A percentile compares a stretch with the other conserved stretches of the same genome.
Conservation (phyloP, 1,140 invertebrate genomes). For the Ditylenchus dipsaci region DNA sequence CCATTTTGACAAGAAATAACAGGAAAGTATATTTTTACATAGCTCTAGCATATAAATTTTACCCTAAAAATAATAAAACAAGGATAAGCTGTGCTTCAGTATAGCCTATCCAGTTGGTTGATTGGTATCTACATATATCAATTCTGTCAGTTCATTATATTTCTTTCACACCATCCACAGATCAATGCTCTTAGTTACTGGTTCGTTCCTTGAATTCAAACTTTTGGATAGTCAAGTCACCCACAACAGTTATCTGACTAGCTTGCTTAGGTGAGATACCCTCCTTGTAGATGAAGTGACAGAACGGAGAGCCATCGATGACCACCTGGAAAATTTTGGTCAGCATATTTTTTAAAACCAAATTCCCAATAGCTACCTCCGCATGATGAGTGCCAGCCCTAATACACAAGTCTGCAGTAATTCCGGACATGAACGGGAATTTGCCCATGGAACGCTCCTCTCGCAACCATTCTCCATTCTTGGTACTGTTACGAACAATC, state of each 20-base stretch:
- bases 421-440: slow-evolving; percentile 36
- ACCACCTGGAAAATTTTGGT: slow-evolving; percentile 11
- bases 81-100: too few species aligned
- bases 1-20: too few species aligned
- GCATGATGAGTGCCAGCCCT: slow-evolving; percentile 5
- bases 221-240: slow-evolving; percentile 25
- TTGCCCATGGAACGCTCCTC: slow-evolving; percentile 35
- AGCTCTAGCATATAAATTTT: too few species aligned
- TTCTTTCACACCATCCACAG: too few species aligned
- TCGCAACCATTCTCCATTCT: slow-evolving; percentile 33
- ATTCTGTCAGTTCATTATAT: too few species aligned
- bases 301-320: slow-evolving; percentile 21
- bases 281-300: slow-evolving; percentile 17
- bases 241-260: slow-evolving; percentile 10
- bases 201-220: slow-evolving; percentile 12
- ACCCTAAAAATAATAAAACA: too few species aligned
- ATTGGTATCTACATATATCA: too few species aligned
- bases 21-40: too few species aligned
- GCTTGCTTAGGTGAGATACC: slow-evolving; percentile 3
- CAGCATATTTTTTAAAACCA: not conserved
- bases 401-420: slow-evolving; percentile 25
- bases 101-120: too few species aligned
- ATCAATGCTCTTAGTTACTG: not conserved
- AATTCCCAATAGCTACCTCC: too few species aligned
- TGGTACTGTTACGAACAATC: slow-evolving; percentile 35